Percentiles rank a stretch among this genome's conserved stretches.
Conservation (phyloP, 2,888 invertebrate genomes). For the Ochropleura leucogaster region DNA sequence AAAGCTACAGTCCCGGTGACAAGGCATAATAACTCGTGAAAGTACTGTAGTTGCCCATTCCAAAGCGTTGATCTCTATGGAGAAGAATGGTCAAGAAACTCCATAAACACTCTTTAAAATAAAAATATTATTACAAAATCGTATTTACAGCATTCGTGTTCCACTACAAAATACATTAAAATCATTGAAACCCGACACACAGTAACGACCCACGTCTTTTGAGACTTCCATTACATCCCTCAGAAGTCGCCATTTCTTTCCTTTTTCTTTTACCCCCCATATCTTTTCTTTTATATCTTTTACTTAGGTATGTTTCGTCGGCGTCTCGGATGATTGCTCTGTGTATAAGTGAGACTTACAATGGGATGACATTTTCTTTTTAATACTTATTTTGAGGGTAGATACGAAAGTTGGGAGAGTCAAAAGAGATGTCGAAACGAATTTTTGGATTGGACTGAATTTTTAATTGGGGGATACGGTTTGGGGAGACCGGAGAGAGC, state of each 20-base stretch:
- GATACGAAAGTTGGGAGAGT: constrained; percentile 47
- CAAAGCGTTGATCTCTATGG: no score
- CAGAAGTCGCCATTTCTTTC: constrained; percentile 63
- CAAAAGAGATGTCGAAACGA: constrained; percentile 46
- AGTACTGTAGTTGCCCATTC: no score
- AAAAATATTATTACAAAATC: no score
- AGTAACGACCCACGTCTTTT: constrained; percentile 57
- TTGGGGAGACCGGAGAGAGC: background rate
- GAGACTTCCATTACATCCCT: constrained; percentile 68
- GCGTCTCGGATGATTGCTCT: constrained; percentile 82
- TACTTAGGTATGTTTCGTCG: constrained; percentile 68
- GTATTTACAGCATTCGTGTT: no score
- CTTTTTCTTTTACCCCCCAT: constrained; percentile 67
- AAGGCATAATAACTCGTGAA: no score
- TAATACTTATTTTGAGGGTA: constrained; percentile 75
- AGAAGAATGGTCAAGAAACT: no score
- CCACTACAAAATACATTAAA: constrained; percentile 48
- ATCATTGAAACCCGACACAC: constrained; percentile 50
- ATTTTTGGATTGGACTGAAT: constrained; percentile 47
- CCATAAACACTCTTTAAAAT: no score
- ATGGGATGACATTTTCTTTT: constrained; percentile 80
- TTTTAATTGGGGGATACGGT: constrained; percentile 39
- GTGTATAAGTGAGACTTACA: constrained; percentile 75
- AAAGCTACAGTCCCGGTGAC: no score
- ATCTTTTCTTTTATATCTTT: constrained; percentile 74